Percentiles rank a stretch among this genome's conserved stretches.
These are phyloP conservation scores for Prietella phreatophila DNA, from an alignment of 2,113 vertebrate genomes.

Conservation along the genomic window DNA sequence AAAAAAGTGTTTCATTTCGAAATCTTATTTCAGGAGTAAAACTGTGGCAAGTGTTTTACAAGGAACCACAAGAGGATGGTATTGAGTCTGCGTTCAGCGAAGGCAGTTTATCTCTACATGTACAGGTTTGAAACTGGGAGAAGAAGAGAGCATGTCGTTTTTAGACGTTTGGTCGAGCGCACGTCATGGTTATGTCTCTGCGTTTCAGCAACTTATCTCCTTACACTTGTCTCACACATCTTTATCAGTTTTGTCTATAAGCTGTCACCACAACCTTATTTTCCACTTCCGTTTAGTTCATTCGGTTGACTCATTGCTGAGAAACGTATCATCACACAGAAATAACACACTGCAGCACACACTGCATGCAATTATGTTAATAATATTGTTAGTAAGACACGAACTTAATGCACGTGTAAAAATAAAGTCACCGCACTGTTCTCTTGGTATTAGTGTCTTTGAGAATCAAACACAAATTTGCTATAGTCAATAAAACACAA, in stretches of 20 bases:
- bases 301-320: neutral
- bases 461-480: neutral
- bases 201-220: neutral
- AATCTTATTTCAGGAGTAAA: neutral
- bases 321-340: neutral
- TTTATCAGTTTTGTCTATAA: neutral
- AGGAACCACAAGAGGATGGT: slow-evolving; percentile 75
- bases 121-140: neutral
- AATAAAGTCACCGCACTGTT: neutral
- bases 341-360: slow-evolving; percentile 8
- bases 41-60: slow-evolving; percentile 57
- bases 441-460: neutral
- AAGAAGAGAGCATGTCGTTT: slow-evolving; percentile 15
- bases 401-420: neutral
- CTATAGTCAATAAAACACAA: neutral
- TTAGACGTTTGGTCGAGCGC: neutral
- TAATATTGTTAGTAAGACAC: neutral
- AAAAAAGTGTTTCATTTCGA: neutral
- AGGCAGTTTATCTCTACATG: neutral
- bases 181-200: neutral
- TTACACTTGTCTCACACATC: neutral
- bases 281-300: neutral
- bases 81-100: slow-evolving; percentile 61
- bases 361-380: neutral
- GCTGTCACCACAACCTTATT: neutral